Conservation (phyloP, 2,888 invertebrate species). For the Ophion costatus region DNA sequence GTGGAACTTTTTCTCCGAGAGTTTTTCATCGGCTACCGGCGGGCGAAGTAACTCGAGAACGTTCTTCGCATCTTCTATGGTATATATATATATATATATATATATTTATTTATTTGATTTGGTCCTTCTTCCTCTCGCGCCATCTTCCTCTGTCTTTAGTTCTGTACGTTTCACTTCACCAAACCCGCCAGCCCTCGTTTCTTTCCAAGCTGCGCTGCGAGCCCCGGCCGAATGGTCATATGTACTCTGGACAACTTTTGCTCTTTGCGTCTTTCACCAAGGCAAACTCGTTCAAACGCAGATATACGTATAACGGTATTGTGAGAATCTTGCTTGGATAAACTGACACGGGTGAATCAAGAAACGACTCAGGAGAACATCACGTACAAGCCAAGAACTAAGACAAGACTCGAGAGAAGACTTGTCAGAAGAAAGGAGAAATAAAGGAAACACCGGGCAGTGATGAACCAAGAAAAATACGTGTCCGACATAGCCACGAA, state of each 20-base stretch:
- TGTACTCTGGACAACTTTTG: conserved; percentile 25
- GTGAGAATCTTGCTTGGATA: neutral
- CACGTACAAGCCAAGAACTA: neutral
- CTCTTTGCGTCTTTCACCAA: neutral
- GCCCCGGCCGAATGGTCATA: conserved; percentile 14
- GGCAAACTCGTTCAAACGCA: conserved; percentile 21
- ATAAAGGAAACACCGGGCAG: neutral
- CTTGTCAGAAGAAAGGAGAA: neutral
- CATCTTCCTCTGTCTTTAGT: conserved; percentile 31
- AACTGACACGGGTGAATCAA: neutral
- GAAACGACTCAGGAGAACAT: neutral
- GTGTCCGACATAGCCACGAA: neutral
- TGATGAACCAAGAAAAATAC: neutral
- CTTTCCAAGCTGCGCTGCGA: conserved; percentile 41
- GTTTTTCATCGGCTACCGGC: conserved; percentile 68
- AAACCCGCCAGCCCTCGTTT: conserved; percentile 52
- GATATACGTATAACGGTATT: neutral
- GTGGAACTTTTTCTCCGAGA: conserved; percentile 75
- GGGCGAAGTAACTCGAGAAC: conserved; percentile 76
- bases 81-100: conserved; percentile 6
- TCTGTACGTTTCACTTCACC: conserved; percentile 54
- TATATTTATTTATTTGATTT: conserved; percentile 1
- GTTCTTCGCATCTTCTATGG: conserved; percentile 61
- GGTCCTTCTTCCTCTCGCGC: conserved; percentile 37
- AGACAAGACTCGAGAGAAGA: neutral